phyloP scores from a whole-genome alignment of 2,113 vertebrate genomes.

The Aleadryas rufinucha region DNA sequence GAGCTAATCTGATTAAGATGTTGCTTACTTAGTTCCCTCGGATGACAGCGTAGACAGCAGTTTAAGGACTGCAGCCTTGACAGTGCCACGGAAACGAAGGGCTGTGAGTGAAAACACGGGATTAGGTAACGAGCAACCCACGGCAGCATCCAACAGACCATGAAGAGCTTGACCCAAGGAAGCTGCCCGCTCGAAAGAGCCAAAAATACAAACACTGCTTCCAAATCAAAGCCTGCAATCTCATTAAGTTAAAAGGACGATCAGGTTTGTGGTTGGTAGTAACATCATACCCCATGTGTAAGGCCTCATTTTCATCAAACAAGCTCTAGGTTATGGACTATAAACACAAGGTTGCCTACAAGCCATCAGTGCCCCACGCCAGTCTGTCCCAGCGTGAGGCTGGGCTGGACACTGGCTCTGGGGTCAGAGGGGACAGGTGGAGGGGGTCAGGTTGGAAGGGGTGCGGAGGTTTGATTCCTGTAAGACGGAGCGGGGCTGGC shows the following conservation, averaged over 20 bases:
- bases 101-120: not conserved
- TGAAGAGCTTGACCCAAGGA: not conserved
- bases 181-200: not conserved
- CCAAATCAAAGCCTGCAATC: not conserved
- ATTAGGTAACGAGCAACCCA: not conserved
- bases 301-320: slow-evolving; percentile 37
- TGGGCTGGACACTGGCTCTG: not conserved
- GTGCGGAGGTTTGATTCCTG: not conserved
- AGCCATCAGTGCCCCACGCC: not conserved
- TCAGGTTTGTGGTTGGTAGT: not conserved
- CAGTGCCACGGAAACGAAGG: not conserved
- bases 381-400: not conserved
- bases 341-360: slow-evolving; percentile 48
- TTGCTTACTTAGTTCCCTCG: not conserved
- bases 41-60: not conserved
- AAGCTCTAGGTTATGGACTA: slow-evolving; percentile 55
- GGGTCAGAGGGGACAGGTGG: not conserved
- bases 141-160: not conserved
- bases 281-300: slow-evolving; percentile 17
- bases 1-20: not conserved
- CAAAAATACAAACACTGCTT: not conserved
- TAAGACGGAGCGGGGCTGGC: not conserved
- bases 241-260: not conserved
- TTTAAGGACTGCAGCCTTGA: not conserved
- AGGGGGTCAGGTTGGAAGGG: not conserved